Base-by-base conservation (phyloP, 2,888 invertebrate genomes). In the Philonicus albiceps region DNA sequence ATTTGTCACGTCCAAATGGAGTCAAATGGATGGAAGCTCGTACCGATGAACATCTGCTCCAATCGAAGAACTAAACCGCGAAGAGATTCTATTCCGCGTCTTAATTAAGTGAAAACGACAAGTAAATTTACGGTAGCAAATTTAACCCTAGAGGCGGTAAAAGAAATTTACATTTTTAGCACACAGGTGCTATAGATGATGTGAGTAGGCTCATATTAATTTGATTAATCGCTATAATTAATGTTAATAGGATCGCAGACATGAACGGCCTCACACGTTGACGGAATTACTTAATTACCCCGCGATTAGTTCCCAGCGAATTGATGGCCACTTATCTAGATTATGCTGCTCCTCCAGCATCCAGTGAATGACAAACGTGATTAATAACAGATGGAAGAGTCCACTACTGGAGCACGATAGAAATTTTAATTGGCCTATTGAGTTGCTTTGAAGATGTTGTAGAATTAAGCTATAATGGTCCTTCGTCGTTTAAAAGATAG, bases 1-100 rank as follows among this genome's bases (percentile, higher is more conserved):
- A 81, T 81, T 64, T 81, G 81, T 34, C 81, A 81, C 81, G 64
- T 81, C 55, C 81, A 55, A 31, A 27, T 64, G 49, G 16, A 81
- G 31, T 81, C 64, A 55, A 31, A n/a, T 27, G 30, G 30, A 43
- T 13, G 37, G 37, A 27, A 34, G 34, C 7, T 22, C 55, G 34
- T 64, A 13, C 34, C 64, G 55, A 81, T 22, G 55, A 22, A 31
- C 81, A 81, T 81, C 81, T 81, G 81, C 55, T 31, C 7, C 30
- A n/a, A 53, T 49, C 27, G 49, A 74, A 74, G 74, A 13, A 31
- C 6, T 7, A 34, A 34, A 27, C n/a, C 27, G n/a, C 37, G 37
- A 37, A 49, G n/a, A 64, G 27, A 22, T 64, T 64, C 64, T 27
- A 22, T 64, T 64, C 64, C 64, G 64, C 27, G 64, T 27, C 64